Conservation (phyloP, 2,797 vertebrate genomes). For the Falco berigora region DNA sequence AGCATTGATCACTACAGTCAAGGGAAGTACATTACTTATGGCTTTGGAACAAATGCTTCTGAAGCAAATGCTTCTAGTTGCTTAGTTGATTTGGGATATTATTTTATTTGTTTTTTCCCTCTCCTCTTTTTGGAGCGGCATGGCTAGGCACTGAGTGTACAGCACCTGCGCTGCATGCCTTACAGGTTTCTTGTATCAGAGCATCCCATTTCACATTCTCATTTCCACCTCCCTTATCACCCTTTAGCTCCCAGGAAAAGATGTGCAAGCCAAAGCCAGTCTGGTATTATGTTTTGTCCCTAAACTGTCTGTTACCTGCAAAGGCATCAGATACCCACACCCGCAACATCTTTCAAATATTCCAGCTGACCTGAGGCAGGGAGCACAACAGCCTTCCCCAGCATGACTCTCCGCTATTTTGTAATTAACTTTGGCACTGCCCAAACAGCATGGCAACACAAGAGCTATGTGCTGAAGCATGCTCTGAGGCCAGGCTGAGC, state of each 20-base stretch:
- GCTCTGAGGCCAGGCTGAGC: neutral
- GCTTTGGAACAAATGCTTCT: neutral
- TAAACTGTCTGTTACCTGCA: neutral
- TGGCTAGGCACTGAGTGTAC: neutral
- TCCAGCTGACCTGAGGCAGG: neutral
- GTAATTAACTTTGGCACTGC: neutral
- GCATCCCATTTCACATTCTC: neutral
- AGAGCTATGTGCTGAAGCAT: neutral
- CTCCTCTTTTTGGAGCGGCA: neutral
- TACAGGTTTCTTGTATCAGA: neutral
- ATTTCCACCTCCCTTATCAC: neutral
- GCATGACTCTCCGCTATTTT: accelerated
- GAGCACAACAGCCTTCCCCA: neutral
- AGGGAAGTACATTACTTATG: neutral
- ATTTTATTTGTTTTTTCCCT: neutral
- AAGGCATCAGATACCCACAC: neutral
- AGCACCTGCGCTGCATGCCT: neutral
- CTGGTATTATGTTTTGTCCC: neutral
- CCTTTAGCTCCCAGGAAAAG: neutral
- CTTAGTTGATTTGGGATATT: neutral
- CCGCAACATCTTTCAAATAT: no score
- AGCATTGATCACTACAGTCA: neutral
- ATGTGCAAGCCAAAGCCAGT: neutral
- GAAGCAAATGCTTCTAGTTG: neutral
- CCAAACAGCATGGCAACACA: neutral